Evolutionary conservation across 2,888 invertebrate species (phyloP).

Genomic region (Chymomyza caudatula): DNA sequence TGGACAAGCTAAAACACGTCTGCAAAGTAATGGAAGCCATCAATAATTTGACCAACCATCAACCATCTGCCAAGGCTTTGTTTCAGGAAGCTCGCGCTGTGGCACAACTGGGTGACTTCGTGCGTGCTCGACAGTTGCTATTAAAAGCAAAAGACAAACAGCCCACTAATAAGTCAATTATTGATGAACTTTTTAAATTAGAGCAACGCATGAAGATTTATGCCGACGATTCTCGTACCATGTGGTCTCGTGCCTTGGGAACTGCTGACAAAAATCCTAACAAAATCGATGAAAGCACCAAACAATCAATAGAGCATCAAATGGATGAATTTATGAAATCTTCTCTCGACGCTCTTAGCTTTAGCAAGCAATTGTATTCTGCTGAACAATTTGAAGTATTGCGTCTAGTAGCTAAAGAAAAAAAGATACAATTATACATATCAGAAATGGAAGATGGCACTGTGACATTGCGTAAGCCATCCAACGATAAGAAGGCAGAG

Average conservation of each 20-base stretch:
- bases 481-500: too few relatives aligned
- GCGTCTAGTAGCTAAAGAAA: constrained; percentile 16
- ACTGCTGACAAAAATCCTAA: constrained; percentile 52
- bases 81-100: constrained; percentile 85
- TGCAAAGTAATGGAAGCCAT: constrained; percentile 83
- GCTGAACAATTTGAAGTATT: constrained; percentile 32
- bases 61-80: constrained; percentile 81
- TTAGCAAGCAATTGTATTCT: constrained; percentile 33
- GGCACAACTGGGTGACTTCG: constrained; percentile 81
- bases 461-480: constrained; percentile 22
- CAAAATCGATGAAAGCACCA: too few relatives aligned
- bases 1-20: constrained; percentile 76
- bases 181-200: constrained; percentile 79
- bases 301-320: constrained; percentile 18
- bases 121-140: constrained; percentile 78
- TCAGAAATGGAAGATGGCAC: constrained; percentile 42
- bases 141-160: constrained; percentile 71
- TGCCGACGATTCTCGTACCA: constrained; percentile 71
- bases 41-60: constrained; percentile 79
- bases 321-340: constrained; percentile 29
- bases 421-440: constrained; percentile 32
- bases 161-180: constrained; percentile 80
- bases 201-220: constrained; percentile 78
- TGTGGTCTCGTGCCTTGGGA: constrained; percentile 76
- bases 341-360: not conserved